phyloP scores from a whole-genome alignment of 1,140 invertebrate genomes.

The Lordiphosa mommai region DNA sequence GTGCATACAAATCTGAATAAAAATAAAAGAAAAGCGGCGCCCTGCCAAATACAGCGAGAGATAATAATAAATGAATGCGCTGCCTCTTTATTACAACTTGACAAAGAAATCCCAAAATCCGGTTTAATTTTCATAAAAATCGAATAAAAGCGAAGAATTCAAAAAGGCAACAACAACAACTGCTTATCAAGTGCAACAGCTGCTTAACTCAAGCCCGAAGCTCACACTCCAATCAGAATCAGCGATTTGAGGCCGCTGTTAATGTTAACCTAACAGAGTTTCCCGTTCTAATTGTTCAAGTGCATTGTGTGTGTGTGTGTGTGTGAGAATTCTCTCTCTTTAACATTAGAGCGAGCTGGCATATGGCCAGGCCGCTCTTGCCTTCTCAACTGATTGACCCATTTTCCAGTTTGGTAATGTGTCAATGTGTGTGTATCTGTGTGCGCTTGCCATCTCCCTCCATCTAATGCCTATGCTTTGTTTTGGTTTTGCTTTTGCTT shows the following conservation, averaged over 20 bases:
- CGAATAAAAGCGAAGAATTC: slow-evolving; percentile 31
- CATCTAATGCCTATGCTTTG: slow-evolving; percentile 67
- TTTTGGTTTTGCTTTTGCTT: slow-evolving; percentile 70
- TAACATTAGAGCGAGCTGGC: slow-evolving; percentile 36
- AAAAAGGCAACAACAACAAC: slow-evolving; percentile 5
- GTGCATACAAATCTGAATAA: slow-evolving; percentile 19
- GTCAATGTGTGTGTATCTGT: slow-evolving; percentile 35
- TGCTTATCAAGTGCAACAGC: slow-evolving; percentile 32
- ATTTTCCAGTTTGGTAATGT: slow-evolving; percentile 72
- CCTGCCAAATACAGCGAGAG: slow-evolving; percentile 42
- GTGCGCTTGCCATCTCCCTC: slow-evolving; percentile 34
- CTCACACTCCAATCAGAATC: slow-evolving; percentile 41
- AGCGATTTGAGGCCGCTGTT: slow-evolving; percentile 49
- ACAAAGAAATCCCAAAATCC: slow-evolving; percentile 53
- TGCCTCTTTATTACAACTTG: slow-evolving; percentile 39
- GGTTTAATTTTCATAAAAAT: slow-evolving; percentile 61
- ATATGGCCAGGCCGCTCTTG: slow-evolving; percentile 1
- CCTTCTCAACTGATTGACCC: slow-evolving; percentile 63
- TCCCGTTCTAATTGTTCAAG: slow-evolving; percentile 63
- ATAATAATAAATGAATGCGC: slow-evolving; percentile 22
- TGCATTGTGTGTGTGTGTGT: neutral
- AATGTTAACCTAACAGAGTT: slow-evolving; percentile 55
- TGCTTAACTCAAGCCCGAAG: slow-evolving; percentile 12
- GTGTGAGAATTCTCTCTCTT: slow-evolving; percentile 1
- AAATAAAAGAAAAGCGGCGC: slow-evolving; percentile 34